Conservation (phyloP, 2,113 vertebrate species). For the Stegostoma tigrinum region DNA sequence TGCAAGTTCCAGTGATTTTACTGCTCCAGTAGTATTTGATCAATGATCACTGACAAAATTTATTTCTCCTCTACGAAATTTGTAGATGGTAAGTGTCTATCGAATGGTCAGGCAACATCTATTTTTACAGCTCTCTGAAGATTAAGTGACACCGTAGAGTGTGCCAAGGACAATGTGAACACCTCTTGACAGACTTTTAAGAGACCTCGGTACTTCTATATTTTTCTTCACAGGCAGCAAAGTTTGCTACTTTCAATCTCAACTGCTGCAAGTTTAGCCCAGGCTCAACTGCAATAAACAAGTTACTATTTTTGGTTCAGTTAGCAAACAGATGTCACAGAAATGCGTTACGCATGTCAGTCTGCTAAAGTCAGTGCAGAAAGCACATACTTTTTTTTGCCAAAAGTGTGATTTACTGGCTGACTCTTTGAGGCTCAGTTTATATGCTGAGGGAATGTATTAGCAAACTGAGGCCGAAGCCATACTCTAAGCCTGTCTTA, state of each 20-base stretch:
- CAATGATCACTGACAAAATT: neutral
- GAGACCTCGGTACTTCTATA: neutral
- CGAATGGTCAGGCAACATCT: neutral
- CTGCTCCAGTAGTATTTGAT: neutral
- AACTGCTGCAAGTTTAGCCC: neutral
- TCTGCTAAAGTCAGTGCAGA: neutral
- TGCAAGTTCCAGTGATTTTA: neutral
- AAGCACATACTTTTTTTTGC: neutral
- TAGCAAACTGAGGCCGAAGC: neutral
- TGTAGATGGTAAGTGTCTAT: neutral
- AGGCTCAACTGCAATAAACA: neutral
- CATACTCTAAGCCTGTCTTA: neutral
- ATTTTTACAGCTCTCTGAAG: neutral
- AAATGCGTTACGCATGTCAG: neutral
- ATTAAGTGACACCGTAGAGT: neutral
- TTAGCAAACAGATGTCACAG: neutral
- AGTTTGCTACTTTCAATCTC: neutral
- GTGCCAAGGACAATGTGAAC: neutral
- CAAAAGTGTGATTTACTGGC: neutral
- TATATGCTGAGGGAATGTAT: neutral
- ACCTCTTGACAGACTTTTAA: neutral
- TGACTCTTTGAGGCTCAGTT: neutral
- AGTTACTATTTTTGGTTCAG: neutral
- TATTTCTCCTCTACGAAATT: neutral
- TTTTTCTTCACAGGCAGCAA: neutral